Base-by-base conservation (phyloP, 2,797 vertebrate genomes). In the Aplochiton taeniatus region DNA sequence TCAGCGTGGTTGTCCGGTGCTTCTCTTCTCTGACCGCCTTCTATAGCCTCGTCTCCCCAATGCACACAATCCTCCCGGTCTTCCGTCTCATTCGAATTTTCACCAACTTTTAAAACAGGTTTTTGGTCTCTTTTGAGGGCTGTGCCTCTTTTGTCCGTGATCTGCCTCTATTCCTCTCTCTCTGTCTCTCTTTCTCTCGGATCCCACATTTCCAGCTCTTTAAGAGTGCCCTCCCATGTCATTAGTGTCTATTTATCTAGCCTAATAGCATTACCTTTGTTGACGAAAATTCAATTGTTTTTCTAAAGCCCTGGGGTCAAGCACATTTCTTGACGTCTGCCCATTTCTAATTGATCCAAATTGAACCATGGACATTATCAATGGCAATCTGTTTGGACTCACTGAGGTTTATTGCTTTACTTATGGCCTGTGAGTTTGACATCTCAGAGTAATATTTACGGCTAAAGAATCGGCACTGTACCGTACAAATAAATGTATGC, bases 221-320 rank as follows among this genome's bases (percentile, higher is more conserved):
- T 96, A 97, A 97, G 86, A 64, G 82, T 90, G 65, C 78, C 80
- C 88, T 87, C 80, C 79, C 74, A 78, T 78, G 77, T 68, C 72
- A 77, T 83, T 85, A 80, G 87, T 81, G 14, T 83, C 89, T 84
- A 80, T 87, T 87, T 77, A 85, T 81, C 80, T 63, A 49, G 47
- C 55, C 77, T 97, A 98, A 98, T 96, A 82, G 69, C 78, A 94
- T 99, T 98, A 94, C 76, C 81, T 90, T 90, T 90, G 85, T 90
- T 90, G 92, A 90, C 84, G 70, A 88, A 95, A 97, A 98, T 96
- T 87, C 83, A 86, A 92, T 96, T 96, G 91, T 90, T 76, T 85
- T 75, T 82, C 79, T 49, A 87, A 89, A 90, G 90, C 92, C 93
- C 88, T 80, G 70, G 79, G 91, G 94, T 91, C 89, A 91, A 88